Base-by-base conservation (phyloP, 2,797 vertebrate genomes). In the Falco biarmicus region DNA sequence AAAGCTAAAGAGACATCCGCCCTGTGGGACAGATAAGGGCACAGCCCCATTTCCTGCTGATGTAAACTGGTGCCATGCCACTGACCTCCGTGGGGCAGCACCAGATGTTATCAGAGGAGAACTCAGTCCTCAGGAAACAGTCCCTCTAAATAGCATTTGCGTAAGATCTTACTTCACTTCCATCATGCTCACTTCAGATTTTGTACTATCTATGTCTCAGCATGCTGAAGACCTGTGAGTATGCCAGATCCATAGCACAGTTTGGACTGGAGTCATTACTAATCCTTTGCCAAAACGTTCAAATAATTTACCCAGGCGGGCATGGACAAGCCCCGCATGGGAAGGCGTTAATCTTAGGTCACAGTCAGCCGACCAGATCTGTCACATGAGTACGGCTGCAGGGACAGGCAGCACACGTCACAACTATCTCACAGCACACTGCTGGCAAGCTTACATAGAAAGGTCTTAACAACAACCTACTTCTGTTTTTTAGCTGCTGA, bases 261-360 rank as follows among this genome's bases (percentile, higher is more conserved):
- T 65, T 65, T 56, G 76, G 53, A 43, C 56, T 21, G 9, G 3
- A 91, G 64, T 53, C 51, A 54, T 39, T 47, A 15, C 25, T 69
- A 75, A 60, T 50, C 60, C 79, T 69, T 75, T 90, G 90, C 73
- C 83, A 95, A 80, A 93, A 80, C 1, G 11, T 84, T 71, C 19
- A 13, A 54, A 85, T 81, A 75, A 71, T 51, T 66, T 56, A 50
- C 43, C n/a, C 32, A 0, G 32, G 64, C 51, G 34, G 59, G 45
- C 50, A 17, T 0, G 4, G 70, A 34, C 24, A 48, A 60, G 74
- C 39, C 7, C 0, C 11, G 63, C 22, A 41, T 2, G 39, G 71
- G 68, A 59, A 93, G 88, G 94, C 3, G 8, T 53, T 71, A 95
- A 96, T n/a, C 41, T 73, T 18, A 7, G n/a, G 69, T 50, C 48